Conservation (phyloP, 2,888 invertebrate genomes). For the Melanophora roralis region DNA sequence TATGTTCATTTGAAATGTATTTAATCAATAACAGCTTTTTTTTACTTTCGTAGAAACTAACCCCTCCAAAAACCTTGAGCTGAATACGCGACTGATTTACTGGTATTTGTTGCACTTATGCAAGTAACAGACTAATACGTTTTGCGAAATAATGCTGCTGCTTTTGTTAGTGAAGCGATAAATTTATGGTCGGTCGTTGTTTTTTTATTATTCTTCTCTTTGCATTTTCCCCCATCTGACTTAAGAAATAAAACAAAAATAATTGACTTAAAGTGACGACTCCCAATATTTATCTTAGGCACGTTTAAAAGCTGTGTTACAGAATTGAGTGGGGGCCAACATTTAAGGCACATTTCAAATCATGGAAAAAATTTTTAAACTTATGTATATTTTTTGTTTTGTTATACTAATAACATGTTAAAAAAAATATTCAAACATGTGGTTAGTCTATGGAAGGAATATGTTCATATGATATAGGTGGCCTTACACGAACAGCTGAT, state of each 20-base stretch:
- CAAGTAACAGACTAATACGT: background rate
- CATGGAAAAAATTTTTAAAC: no score
- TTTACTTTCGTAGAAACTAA: no score
- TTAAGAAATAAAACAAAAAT: conserved; percentile 57
- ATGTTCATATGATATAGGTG: no score
- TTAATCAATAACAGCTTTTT: no score
- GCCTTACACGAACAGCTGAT: no score
- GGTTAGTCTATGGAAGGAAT: no score
- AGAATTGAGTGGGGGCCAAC: background rate
- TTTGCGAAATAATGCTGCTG: conserved; percentile 9
- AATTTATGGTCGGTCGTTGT: conserved; percentile 37
- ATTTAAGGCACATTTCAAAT: background rate
- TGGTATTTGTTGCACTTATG: conserved; percentile 11
- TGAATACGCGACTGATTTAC: no score
- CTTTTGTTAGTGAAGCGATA: background rate
- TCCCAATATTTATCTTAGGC: conserved; percentile 29
- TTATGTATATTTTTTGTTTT: no score
- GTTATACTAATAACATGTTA: no score
- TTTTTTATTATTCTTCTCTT: background rate
- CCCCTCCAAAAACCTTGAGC: no score
- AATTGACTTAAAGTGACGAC: conserved; percentile 50
- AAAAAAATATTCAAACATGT: no score
- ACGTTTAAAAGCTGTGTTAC: background rate
- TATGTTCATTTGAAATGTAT: no score
- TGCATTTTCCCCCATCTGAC: conserved; percentile 2